Evolutionary conservation across 2,888 invertebrate species (phyloP).

Genomic region (Tiliacea aurago): DNA sequence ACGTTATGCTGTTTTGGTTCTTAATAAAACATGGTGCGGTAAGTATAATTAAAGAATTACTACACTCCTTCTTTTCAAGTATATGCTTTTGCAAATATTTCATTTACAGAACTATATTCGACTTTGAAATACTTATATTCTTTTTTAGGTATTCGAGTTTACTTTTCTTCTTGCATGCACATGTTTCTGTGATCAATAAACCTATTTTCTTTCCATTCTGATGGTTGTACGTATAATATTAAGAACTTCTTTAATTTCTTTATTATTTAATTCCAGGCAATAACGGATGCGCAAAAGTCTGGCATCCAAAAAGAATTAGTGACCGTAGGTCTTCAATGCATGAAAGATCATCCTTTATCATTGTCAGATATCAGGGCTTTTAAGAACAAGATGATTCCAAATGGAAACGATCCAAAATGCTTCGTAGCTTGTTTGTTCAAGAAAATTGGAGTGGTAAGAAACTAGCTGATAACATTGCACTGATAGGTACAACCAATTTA

Average conservation of each 20-base stretch:
- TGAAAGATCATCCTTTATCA: conserved; percentile 74
- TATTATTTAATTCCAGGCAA: conserved; percentile 66
- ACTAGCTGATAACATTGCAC: background rate
- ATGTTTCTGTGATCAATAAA: background rate
- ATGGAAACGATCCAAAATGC: conserved; percentile 75
- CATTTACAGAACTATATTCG: background rate
- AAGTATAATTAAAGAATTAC: conserved; percentile 44
- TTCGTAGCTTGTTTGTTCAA: conserved; percentile 78
- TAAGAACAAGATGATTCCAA: conserved; percentile 75
- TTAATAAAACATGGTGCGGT: conserved; percentile 59
- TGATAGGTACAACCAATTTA: background rate
- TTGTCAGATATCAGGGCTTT: conserved; percentile 73
- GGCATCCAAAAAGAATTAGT: conserved; percentile 73
- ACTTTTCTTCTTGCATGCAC: background rate
- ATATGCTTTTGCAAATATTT: background rate
- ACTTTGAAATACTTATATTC: background rate
- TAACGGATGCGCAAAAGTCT: conserved; percentile 71
- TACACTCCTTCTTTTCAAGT: background rate
- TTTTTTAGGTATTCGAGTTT: background rate
- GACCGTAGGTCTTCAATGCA: conserved; percentile 73
- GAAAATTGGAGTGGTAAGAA: conserved; percentile 78
- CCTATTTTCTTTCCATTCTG: background rate
- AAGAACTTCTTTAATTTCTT: background rate
- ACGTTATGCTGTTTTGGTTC: conserved; percentile 49
- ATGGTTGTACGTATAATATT: background rate